Percentiles rank a stretch among this genome's conserved stretches.
These are phyloP conservation scores for Petrocephalus sullivani DNA, from an alignment of 2,797 vertebrate species.

Conservation along the genomic window DNA sequence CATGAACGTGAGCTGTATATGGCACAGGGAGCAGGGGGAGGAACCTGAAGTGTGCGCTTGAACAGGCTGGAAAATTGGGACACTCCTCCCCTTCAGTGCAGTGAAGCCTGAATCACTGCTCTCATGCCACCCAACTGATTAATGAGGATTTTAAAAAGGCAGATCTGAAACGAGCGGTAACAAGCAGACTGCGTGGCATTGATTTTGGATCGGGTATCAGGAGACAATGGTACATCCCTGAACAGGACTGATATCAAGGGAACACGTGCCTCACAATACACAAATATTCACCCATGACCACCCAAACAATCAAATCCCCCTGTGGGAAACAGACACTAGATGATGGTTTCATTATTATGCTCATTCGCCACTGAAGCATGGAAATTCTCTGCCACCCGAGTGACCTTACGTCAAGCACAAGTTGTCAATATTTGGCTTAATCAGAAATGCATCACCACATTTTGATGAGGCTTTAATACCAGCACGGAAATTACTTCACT, in stretches of 20 bases:
- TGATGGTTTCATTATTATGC: neutral
- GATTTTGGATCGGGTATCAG: neutral
- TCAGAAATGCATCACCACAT: neutral
- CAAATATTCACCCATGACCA: neutral
- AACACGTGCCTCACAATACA: neutral
- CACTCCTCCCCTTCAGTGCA: neutral
- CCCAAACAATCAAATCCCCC: neutral
- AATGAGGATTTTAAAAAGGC: neutral
- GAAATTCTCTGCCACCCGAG: neutral
- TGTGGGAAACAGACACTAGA: neutral
- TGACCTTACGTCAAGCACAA: neutral
- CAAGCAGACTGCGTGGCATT: neutral
- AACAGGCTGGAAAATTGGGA: neutral
- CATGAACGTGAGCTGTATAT: neutral
- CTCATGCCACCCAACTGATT: neutral
- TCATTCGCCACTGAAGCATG: neutral
- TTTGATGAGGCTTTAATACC: neutral
- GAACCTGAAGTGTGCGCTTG: neutral
- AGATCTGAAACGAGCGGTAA: neutral
- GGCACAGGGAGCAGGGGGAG: neutral
- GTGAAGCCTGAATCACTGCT: neutral
- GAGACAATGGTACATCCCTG: neutral
- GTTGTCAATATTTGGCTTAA: conserved; percentile 1
- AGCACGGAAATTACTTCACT: neutral
- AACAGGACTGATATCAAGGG: neutral